Conservation (phyloP, 2,888 invertebrate species). For the Oxystoma pomonae region DNA sequence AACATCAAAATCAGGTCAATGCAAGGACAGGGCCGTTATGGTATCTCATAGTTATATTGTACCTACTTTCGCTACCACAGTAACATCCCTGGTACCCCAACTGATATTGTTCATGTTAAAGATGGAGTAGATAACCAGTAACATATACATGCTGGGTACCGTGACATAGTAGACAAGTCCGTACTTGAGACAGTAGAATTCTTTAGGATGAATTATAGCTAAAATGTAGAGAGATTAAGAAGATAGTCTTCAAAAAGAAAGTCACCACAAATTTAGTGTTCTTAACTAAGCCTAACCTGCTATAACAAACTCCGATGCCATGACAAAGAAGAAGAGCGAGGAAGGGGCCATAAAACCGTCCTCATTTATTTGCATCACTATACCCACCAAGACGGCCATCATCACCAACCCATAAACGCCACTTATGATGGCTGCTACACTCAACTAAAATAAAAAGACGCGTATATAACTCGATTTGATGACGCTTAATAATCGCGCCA, state of each 20-base stretch:
- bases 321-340: constrained; percentile 75
- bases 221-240: constrained; percentile 51
- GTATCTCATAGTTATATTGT: too few species aligned
- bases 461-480: too few species aligned
- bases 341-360: constrained; percentile 81
- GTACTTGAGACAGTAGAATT: constrained; percentile 69
- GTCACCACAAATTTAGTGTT: not conserved
- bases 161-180: constrained; percentile 82
- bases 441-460: constrained; percentile 56
- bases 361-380: constrained; percentile 70
- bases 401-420: constrained; percentile 77
- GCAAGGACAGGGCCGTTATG: too few species aligned
- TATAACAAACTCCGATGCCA: constrained; percentile 53
- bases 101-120: constrained; percentile 91
- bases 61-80: constrained; percentile 38
- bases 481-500: too few species aligned
- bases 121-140: constrained; percentile 86
- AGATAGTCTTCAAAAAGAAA: constrained; percentile 49
- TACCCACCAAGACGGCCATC: constrained; percentile 82
- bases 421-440: constrained; percentile 71
- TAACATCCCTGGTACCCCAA: constrained; percentile 90
- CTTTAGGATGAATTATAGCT: constrained; percentile 74
- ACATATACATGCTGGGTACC: constrained; percentile 92
- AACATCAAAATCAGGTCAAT: too few species aligned
- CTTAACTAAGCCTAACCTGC: constrained; percentile 3